phyloP scores from a whole-genome alignment of 2,797 vertebrate genomes.

The Trachops cirrhosus region DNA sequence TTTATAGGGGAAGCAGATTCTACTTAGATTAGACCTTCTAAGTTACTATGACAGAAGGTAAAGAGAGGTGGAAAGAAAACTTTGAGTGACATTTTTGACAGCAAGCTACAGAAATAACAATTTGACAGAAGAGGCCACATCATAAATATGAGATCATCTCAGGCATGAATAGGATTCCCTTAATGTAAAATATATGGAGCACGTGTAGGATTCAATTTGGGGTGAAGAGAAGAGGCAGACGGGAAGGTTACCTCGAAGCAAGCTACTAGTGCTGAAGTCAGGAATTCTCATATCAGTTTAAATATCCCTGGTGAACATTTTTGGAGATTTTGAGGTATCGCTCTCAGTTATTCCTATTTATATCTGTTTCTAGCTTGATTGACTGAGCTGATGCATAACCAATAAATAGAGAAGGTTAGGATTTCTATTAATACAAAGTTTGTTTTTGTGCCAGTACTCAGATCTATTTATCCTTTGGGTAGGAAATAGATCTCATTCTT shows the following conservation, averaged over 20 bases:
- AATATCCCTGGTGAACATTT: slow-evolving; percentile 60
- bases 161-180: slow-evolving; percentile 62
- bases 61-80: slow-evolving; percentile 65
- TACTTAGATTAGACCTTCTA: slow-evolving; percentile 60
- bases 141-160: slow-evolving; percentile 64
- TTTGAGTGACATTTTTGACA: slow-evolving; percentile 72
- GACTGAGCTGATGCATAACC: slow-evolving; percentile 13
- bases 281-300: slow-evolving; percentile 46
- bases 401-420: slow-evolving; percentile 61
- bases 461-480: slow-evolving; percentile 67
- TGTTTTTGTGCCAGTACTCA: slow-evolving; percentile 32
- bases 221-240: neutral
- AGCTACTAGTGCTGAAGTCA: neutral
- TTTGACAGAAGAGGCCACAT: slow-evolving; percentile 74
- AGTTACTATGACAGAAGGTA: slow-evolving; percentile 73
- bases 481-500: slow-evolving; percentile 70
- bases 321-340: neutral
- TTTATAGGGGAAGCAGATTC: slow-evolving; percentile 69
- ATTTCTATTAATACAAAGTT: slow-evolving; percentile 48
- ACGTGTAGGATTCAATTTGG: neutral
- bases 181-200: slow-evolving; percentile 51
- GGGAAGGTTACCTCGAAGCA: neutral
- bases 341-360: slow-evolving; percentile 9
- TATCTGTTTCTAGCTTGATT: slow-evolving; percentile 26
- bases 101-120: slow-evolving; percentile 78